Evolutionary conservation across 2,797 vertebrate genomes (phyloP), one percentile per base, ranked within the genome.

Genomic region (Knipowitschia caucasica): DNA sequence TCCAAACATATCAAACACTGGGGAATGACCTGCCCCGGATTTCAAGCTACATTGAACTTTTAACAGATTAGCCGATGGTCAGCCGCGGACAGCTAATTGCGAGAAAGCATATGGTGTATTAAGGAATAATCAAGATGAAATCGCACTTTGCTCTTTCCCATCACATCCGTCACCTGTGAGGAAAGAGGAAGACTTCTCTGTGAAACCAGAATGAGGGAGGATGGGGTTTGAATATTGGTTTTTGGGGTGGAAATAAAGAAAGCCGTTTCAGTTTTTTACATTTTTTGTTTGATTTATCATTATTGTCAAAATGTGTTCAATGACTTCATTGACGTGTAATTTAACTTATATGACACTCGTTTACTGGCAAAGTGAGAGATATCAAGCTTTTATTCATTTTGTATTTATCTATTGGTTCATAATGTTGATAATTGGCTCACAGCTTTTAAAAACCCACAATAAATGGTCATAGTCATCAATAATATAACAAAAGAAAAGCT

Each of bases 51-150:
- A 86, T 88, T 90, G 88, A 88, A 87, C 83, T 86, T 79, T 85
- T 81, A 87, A 89, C 81, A 90, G 88, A 91, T 91, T 87, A 85
- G 70, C 81, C 69, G 71, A 75, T 80, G 87, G 85, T 88, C 89
- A 83, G 87, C 82, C 80, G 73, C 56, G 56, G 87, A 88, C 83
- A 82, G 79, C 78, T 91, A 88, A 89, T 89, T 87, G 85, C 81
- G 67, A 77, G 81, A 77, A 39, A 85, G 83, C 87, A 87, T 89
- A 89, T 85, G 88, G 80, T 71, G 65, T 77, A 88, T 89, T 87
- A 90, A 81, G 68, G 83, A 73, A 75, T 90, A 85, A 89, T 90
- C 77, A 87, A 90, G 88, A 89, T 88, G 79, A 73, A 90, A 89
- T 88, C 71, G 68, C 82, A 81, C 62, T 65, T 77, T 82, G 77